Evolutionary conservation across 2,888 invertebrate genomes (phyloP).

Genomic region (Holacanthella duospinosa): DNA sequence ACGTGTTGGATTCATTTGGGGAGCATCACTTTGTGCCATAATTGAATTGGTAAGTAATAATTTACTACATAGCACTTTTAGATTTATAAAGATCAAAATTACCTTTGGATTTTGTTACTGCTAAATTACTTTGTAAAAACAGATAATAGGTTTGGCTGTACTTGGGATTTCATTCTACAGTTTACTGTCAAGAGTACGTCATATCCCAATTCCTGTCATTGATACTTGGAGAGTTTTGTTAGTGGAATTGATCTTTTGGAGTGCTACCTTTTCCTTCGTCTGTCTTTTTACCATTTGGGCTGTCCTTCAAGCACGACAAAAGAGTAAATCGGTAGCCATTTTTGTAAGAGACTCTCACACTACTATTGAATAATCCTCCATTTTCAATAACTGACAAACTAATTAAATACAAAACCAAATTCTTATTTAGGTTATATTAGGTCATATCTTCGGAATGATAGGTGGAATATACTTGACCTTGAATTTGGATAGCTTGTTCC

Average conservation of each 20-base stretch:
- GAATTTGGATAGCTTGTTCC: not conserved
- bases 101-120: too few species aligned
- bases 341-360: not conserved
- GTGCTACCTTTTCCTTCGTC: not conserved
- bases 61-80: not conserved
- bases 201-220: not conserved
- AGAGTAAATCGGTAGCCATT: not conserved
- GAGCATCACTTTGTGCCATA: not conserved
- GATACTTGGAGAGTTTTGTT: not conserved
- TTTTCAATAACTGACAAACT: not conserved
- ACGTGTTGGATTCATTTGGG: not conserved
- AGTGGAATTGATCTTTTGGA: not conserved
- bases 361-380: not conserved
- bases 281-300: not conserved
- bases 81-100: not conserved
- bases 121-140: too few species aligned
- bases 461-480: not conserved
- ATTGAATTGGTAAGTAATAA: not conserved
- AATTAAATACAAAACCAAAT: too few species aligned
- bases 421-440: too few species aligned
- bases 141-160: not conserved
- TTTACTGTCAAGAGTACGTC: not conserved
- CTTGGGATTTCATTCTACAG: not conserved
- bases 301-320: not conserved
- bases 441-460: too few species aligned